These are phyloP conservation scores for Pyrgilauda ruficollis DNA, from an alignment of 2,113 vertebrate species.

Conservation along the genomic window DNA sequence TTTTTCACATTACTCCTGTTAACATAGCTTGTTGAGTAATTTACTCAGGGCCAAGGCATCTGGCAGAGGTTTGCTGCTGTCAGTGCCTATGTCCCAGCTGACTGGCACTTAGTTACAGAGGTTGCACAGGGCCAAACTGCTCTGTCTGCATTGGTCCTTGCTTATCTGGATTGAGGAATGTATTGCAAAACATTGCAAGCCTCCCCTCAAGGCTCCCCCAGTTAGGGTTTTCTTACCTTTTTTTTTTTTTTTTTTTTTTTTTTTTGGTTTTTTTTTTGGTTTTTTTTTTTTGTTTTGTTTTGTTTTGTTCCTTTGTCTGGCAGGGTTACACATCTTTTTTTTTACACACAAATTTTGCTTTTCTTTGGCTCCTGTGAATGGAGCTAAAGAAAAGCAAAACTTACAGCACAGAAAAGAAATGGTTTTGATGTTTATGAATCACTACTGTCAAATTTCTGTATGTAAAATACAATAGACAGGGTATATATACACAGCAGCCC, in stretches of 20 bases:
- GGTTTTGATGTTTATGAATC: constrained; percentile 65
- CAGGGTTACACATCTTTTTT: not conserved
- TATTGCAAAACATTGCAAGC: not conserved
- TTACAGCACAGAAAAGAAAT: constrained; percentile 26
- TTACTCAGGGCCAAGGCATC: not conserved
- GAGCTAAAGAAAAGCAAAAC: constrained; percentile 7
- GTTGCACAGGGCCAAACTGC: not conserved
- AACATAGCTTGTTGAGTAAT: not conserved
- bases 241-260: not conserved
- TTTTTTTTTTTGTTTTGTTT: not conserved
- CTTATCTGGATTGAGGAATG: not conserved
- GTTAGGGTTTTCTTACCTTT: too few species aligned
- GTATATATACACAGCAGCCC: constrained; percentile 37
- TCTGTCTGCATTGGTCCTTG: not conserved
- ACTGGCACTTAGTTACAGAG: not conserved
- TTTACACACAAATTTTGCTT: too few species aligned
- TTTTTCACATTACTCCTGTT: not conserved
- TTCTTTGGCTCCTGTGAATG: not conserved
- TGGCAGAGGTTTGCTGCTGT: not conserved
- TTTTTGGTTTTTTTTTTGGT: not conserved
- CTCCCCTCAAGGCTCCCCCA: too few species aligned
- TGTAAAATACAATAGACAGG: constrained; percentile 28
- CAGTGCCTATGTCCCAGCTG: not conserved
- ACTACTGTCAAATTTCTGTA: constrained; percentile 53
- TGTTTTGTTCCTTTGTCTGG: not conserved